A percentile compares a stretch with the other conserved stretches of the same genome.
Conservation (phyloP, 2,113 vertebrate species). For the Cnemophilus loriae region DNA sequence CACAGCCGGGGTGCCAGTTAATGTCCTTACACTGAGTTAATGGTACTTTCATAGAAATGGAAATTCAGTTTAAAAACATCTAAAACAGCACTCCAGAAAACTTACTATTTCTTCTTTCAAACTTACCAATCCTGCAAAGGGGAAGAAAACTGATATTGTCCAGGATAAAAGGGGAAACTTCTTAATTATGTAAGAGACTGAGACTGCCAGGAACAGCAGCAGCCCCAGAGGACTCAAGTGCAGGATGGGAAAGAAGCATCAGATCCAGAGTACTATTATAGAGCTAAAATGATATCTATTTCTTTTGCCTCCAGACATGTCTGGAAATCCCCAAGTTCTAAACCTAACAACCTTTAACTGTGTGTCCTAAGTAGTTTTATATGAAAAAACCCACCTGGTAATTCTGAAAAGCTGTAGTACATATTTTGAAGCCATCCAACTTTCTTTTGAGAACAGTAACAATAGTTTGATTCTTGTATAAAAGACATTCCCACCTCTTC, state of each 20-base stretch:
- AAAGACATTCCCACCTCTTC: background rate
- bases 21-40: background rate
- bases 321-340: slow-evolving; percentile 13
- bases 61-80: background rate
- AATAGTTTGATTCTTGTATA: background rate
- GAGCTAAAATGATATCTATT: background rate
- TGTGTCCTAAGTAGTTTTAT: background rate
- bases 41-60: background rate
- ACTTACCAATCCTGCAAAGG: background rate
- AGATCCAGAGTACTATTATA: background rate
- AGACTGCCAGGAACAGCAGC: background rate
- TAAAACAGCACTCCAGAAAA: background rate
- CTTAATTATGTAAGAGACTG: background rate
- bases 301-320: background rate
- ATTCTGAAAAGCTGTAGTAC: background rate
- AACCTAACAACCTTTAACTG: background rate
- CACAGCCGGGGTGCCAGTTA: background rate
- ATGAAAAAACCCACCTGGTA: background rate
- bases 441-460: background rate
- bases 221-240: background rate
- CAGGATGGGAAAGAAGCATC: background rate
- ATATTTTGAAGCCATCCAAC: background rate
- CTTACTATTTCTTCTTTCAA: background rate
- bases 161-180: background rate
- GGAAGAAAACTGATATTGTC: background rate